Evolutionary conservation across 2,888 invertebrate genomes (phyloP), one percentile per base, ranked within the genome.

Genomic region (Drosophila cracens): DNA sequence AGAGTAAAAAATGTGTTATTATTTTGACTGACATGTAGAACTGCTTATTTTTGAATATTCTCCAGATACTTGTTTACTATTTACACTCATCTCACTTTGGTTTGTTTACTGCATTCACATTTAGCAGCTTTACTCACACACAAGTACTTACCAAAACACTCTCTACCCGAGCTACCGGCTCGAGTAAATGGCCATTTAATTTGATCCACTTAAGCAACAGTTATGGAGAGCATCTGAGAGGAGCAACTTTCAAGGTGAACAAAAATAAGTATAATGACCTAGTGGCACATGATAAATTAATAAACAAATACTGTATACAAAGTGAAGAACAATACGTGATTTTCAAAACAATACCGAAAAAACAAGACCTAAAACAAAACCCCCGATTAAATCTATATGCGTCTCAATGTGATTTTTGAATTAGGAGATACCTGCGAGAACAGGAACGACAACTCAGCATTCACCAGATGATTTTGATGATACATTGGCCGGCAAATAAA

Each of bases 371-470:
- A 25, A 13, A 29, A 36, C 1, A 74, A 73, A 76, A 56, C 29
- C 63, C 67, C 67, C 49, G 49, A 46, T 57, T 60, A 70, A 61
- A 76, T 70, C 57, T 62, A 51, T 33, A 46, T 62, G 25, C 21
- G 21, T 25, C 36, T 51, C 29, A 21, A 63, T 21, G 5, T 52
- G 40, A 34, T 53, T 18, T 21, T 51, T 38, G 31, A 77, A 59
- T 77, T 72, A 56, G 81, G 27, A 63, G 73, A 57, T 67, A 43
- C 62, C 38, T 52, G 31, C 7, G 61, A 65, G 58, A 75, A 75
- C 75, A 65, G 75, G 77, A 62, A 61, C 65, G 53, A 54, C 65
- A 72, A 58, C 49, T 53, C 36, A 36, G 56, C 33, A 29, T 21
- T 16, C 16, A 11, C 6, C 21, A 38, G 33, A 46, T 57, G 57